These are phyloP conservation scores for Chrysina gloriosa DNA, from an alignment of 2,888 invertebrate genomes.

Conservation along the genomic window DNA sequence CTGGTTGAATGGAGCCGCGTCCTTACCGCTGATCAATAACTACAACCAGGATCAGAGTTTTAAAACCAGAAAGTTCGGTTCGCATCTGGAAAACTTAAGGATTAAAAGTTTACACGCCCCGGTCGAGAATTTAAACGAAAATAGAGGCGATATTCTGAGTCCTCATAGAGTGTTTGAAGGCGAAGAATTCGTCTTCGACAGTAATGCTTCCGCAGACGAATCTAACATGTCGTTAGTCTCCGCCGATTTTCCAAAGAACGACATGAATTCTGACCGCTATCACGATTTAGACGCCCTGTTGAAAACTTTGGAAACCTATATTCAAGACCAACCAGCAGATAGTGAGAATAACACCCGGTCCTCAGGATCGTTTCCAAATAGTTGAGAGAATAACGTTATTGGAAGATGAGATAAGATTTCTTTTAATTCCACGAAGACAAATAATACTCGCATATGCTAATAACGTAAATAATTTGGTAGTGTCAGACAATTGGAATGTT, in stretches of 20 bases:
- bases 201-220: conserved; percentile 6
- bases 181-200: conserved; percentile 23
- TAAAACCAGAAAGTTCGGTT: background rate
- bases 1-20: conserved; percentile 35
- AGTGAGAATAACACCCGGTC: conserved; percentile 10
- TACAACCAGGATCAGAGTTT: background rate
- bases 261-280: conserved; percentile 12
- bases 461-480: no score
- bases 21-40: conserved; percentile 27
- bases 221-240: conserved; percentile 28
- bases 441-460: no score
- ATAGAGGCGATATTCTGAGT: background rate
- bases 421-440: no score
- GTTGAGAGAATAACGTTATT: background rate
- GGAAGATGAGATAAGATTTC: no score
- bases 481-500: no score
- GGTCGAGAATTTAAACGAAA: background rate
- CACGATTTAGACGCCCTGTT: conserved; percentile 35
- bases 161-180: conserved; percentile 30
- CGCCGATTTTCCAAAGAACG: conserved; percentile 24
- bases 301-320: conserved; percentile 36
- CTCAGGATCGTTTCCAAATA: conserved; percentile 37
- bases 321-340: conserved; percentile 30
- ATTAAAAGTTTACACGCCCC: background rate
- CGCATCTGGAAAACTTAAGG: background rate